Base-by-base conservation (phyloP, 2,113 vertebrate genomes). In the Psophia crepitans region DNA sequence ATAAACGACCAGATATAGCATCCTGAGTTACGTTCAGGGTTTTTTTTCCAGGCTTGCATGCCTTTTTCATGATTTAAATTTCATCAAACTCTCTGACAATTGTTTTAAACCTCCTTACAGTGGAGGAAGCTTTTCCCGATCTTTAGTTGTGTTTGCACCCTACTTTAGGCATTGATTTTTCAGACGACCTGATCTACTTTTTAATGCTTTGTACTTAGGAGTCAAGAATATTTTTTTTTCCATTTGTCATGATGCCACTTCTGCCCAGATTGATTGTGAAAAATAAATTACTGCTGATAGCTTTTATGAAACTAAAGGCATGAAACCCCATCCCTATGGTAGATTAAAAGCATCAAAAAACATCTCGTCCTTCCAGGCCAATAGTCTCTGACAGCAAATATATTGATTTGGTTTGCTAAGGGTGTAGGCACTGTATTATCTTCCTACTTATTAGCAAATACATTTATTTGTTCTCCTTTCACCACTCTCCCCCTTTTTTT, bases 401-500 rank as follows among this genome's bases (percentile, higher is more conserved):
- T 35, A 66, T 5, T 49, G 23, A 44, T 87, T 91, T 4, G 0
- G 2, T 82, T 82, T 65, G 19, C 53, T 89, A 11, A 76, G 61
- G n/a, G 24, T 78, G 13, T 51, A 58, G 12, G 9, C 27, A 14
- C 49, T 63, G 4, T 63, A 53, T 35, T 70, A 28, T 35, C 19
- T 63, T 81, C 27, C 51, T 64, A 30, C 27, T 70, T 81, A 84
- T 80, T 86, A 86, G 10, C 6, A 8, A 76, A 80, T 51, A 76
- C 2, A 33, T 69, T 68, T 87, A 33, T 76, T 88, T 80, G 43
- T 73, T 92, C 33, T 66, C 43, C 39, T 43, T 66, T 65, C 23
- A 80, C 12, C 8, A 12, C 4, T 1, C 6, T 27, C 2, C 1
- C 4, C 5, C 4, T 3, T 27, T 60, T n/a, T 65, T 81, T 49